Percentiles rank a stretch among this genome's conserved stretches.
Conservation (phyloP, 2,888 invertebrate genomes). For the Trypoxylon attenuatum region DNA sequence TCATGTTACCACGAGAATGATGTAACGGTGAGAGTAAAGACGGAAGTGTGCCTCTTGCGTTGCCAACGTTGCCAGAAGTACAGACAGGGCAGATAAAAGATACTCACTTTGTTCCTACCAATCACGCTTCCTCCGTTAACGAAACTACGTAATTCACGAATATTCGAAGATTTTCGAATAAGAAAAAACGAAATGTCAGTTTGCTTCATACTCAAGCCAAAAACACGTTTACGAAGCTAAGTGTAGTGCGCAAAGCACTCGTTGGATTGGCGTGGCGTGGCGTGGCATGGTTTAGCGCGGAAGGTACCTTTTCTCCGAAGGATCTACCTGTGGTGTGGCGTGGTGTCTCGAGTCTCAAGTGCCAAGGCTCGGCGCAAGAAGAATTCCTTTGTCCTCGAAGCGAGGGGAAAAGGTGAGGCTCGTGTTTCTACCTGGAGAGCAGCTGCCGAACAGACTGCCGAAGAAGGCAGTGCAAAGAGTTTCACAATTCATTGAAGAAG, state of each 20-base stretch:
- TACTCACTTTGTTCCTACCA: not conserved
- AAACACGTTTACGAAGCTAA: not conserved
- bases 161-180: too few relatives aligned
- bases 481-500: not conserved
- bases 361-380: conserved; percentile 43
- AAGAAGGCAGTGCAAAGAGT: conserved; percentile 42
- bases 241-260: not conserved
- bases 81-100: not conserved
- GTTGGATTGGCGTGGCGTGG: not conserved
- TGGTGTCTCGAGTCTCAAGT: conserved; percentile 23
- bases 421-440: conserved; percentile 8
- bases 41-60: not conserved
- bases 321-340: conserved; percentile 30
- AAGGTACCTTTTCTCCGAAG: not conserved
- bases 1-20: conserved; percentile 20
- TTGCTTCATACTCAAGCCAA: not conserved
- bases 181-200: not conserved
- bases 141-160: too few relatives aligned
- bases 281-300: not conserved
- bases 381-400: conserved; percentile 70
- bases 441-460: conserved; percentile 24
- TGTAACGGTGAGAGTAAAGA: conserved; percentile 18
- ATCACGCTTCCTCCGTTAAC: not conserved
- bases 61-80: too few relatives aligned
- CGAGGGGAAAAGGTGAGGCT: conserved; percentile 18